Conservation (phyloP, 2,797 vertebrate species). For the Menidia menidia region DNA sequence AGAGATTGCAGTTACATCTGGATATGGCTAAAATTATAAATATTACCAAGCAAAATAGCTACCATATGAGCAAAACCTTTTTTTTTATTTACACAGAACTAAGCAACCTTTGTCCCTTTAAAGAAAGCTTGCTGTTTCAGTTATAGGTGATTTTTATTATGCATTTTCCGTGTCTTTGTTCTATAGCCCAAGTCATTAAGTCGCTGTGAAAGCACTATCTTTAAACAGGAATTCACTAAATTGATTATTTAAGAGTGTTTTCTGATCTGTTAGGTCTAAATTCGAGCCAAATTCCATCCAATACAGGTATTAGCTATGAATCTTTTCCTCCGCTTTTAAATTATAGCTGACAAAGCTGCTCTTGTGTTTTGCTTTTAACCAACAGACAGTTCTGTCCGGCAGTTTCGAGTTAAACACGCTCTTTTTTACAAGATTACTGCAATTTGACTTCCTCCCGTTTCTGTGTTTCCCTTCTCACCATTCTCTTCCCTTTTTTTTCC, state of each 20-base stretch:
- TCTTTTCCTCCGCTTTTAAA: background rate
- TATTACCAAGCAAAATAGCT: too few relatives aligned
- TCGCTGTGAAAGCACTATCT: background rate
- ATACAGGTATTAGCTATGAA: background rate
- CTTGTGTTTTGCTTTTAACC: background rate
- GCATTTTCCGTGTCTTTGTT: background rate
- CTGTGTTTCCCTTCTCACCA: background rate
- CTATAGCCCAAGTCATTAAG: background rate
- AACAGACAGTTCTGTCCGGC: background rate
- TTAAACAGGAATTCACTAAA: too few relatives aligned
- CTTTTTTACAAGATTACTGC: background rate
- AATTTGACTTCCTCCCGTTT: background rate
- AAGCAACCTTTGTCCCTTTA: too few relatives aligned
- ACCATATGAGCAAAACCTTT: too few relatives aligned
- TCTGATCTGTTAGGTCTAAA: too few relatives aligned
- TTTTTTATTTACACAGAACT: too few relatives aligned
- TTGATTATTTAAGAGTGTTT: background rate
- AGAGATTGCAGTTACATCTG: too few relatives aligned
- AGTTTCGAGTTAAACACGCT: background rate
- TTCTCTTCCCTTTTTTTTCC: constrained; percentile 13
- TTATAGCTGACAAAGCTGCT: background rate
- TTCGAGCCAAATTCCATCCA: too few relatives aligned
- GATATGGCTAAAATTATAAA: too few relatives aligned
- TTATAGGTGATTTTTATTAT: too few relatives aligned
- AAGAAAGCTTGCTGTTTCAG: too few relatives aligned